These are phyloP conservation scores for Agriopis leucophaearia DNA, from an alignment of 2,888 invertebrate genomes.

Conservation along the genomic window DNA sequence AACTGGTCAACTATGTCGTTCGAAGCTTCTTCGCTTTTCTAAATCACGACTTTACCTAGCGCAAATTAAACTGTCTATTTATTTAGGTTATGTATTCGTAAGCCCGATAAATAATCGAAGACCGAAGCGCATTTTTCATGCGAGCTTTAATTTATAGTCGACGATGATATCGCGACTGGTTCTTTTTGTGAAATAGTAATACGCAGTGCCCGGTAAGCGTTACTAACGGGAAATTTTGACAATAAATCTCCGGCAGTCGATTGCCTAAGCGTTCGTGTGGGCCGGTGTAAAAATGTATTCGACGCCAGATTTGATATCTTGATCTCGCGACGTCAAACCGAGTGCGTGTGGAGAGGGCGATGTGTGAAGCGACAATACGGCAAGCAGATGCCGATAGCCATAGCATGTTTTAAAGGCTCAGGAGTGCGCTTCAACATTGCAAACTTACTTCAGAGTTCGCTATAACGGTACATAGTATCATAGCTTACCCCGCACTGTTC, in stretches of 20 bases:
- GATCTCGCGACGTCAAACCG: conserved; percentile 73
- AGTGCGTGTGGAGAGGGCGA: conserved; percentile 52
- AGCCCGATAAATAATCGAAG: conserved; percentile 82
- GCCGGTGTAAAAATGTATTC: conserved; percentile 81
- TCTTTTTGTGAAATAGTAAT: conserved; percentile 86
- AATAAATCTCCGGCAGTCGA: conserved; percentile 84
- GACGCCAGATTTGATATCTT: conserved; percentile 81
- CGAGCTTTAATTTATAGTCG: conserved; percentile 83
- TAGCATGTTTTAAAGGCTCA: conserved; percentile 34
- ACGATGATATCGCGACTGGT: conserved; percentile 85
- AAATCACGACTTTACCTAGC: conserved; percentile 43
- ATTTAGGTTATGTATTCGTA: conserved; percentile 59
- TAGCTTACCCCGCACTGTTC: neutral
- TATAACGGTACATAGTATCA: too few relatives aligned
- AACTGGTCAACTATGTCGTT: conserved; percentile 65
- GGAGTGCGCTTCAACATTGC: conserved; percentile 40
- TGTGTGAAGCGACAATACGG: conserved; percentile 54
- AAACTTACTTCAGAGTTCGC: neutral
- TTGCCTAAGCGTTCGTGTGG: conserved; percentile 85
- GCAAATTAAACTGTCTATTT: conserved; percentile 65
- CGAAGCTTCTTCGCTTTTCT: conserved; percentile 53
- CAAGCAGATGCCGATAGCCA: conserved; percentile 48
- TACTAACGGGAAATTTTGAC: conserved; percentile 86
- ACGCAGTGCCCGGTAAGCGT: conserved; percentile 85
- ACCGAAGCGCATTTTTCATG: conserved; percentile 84